A percentile compares a stretch with the other conserved stretches of the same genome.
phyloP scores from a whole-genome alignment of 2,888 invertebrate species.

The Lottia gigantea region DNA sequence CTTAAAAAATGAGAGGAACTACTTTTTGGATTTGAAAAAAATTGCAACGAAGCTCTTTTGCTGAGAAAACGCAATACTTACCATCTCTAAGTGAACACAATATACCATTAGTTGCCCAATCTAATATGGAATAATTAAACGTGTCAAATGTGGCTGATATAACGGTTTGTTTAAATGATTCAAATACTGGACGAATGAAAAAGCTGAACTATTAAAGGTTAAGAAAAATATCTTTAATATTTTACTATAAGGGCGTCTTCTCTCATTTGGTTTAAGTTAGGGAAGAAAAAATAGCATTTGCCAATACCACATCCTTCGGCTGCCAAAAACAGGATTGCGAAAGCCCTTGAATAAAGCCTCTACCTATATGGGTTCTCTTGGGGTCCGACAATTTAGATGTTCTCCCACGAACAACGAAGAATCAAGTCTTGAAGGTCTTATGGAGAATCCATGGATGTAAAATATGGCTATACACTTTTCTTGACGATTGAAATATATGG shows the following conservation, averaged over 20 bases:
- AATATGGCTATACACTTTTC: too few relatives aligned
- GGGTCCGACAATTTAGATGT: neutral
- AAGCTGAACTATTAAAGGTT: slow-evolving; percentile 53
- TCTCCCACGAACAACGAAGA: neutral
- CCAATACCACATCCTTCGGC: too few relatives aligned
- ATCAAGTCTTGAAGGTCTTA: neutral
- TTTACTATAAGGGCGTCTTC: neutral
- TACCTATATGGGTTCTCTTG: neutral
- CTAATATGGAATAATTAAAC: slow-evolving; percentile 37
- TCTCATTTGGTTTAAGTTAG: too few relatives aligned
- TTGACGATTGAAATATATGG: too few relatives aligned
- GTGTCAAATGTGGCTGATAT: slow-evolving; percentile 32
- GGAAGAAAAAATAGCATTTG: too few relatives aligned
- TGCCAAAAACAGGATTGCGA: neutral
- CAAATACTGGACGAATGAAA: slow-evolving; percentile 55
- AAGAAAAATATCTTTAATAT: slow-evolving; percentile 28
- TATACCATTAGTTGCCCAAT: slow-evolving; percentile 37
- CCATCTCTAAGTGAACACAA: slow-evolving; percentile 38
- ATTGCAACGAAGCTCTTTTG: too few relatives aligned
- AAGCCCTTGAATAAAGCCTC: too few relatives aligned
- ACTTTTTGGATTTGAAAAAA: too few relatives aligned
- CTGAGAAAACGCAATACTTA: slow-evolving; percentile 19
- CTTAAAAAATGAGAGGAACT: too few relatives aligned
- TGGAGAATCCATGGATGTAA: too few relatives aligned
- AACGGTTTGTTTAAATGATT: slow-evolving; percentile 47